Percentiles rank a stretch among this genome's conserved stretches.
These are phyloP conservation scores for Leptonema lineaticorne DNA, from an alignment of 1,140 invertebrate species.

Conservation along the genomic window DNA sequence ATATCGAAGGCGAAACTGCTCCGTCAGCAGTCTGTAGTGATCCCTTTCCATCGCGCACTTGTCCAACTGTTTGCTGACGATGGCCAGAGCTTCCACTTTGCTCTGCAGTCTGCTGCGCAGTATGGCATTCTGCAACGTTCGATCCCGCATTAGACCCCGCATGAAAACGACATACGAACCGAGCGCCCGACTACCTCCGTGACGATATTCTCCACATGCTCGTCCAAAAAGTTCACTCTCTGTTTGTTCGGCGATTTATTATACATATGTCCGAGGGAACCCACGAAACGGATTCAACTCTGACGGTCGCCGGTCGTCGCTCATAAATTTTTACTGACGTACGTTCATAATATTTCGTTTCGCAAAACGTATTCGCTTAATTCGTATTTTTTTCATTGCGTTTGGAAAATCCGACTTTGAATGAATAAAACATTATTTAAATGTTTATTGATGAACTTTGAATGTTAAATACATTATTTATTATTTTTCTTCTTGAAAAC, in stretches of 20 bases:
- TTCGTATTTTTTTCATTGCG: no score
- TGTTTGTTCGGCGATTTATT: conserved; percentile 30
- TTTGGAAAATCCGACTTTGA: no score
- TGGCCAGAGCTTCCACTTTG: conserved; percentile 76
- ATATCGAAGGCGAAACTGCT: conserved; percentile 72
- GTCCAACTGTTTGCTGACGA: conserved; percentile 75
- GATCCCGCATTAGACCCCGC: not conserved
- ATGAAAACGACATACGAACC: not conserved
- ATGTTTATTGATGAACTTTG: no score
- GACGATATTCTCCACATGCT: conserved; percentile 39
- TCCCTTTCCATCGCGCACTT: conserved; percentile 77
- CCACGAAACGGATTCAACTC: no score
- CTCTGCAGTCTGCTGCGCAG: conserved; percentile 73
- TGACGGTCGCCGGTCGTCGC: no score
- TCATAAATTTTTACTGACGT: no score
- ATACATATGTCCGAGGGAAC: no score
- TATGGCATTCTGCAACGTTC: conserved; percentile 57
- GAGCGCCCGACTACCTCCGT: conserved; percentile 33
- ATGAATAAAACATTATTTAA: no score
- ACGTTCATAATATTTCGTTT: no score
- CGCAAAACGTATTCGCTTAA: no score
- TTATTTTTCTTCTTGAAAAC: no score
- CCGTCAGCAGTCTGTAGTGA: conserved; percentile 79
- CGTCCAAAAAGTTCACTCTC: conserved; percentile 40
- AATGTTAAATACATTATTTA: no score